Percentiles rank a stretch among this genome's conserved stretches.
Evolutionary conservation across 2,113 vertebrate species (phyloP).

Genomic region (Halichoeres trimaculatus): DNA sequence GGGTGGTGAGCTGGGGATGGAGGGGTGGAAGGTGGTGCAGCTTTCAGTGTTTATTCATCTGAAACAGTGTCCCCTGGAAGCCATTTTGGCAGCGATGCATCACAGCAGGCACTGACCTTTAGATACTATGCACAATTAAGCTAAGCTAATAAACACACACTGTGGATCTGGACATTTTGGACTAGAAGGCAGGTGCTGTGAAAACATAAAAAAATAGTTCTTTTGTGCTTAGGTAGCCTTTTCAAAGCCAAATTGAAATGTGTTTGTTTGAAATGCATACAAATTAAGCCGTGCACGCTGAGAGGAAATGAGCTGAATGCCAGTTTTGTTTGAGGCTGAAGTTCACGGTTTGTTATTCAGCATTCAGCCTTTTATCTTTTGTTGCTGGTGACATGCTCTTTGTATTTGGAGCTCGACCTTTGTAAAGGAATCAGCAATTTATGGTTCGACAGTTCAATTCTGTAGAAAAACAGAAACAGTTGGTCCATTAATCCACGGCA

Average conservation of each 20-base stretch:
- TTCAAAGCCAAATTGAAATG: conserved; percentile 50
- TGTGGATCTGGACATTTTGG: conserved; percentile 36
- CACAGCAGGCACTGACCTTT: conserved; percentile 76
- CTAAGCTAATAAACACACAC: conserved; percentile 73
- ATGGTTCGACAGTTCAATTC: neutral
- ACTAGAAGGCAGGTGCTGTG: conserved; percentile 57
- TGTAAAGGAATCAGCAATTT: conserved; percentile 6
- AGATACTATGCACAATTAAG: conserved; percentile 74
- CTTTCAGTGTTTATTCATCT: conserved; percentile 73
- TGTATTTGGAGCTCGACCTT: neutral
- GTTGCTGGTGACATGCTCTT: neutral
- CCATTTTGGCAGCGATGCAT: conserved; percentile 70
- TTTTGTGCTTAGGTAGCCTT: conserved; percentile 53
- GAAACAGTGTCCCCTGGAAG: conserved; percentile 70
- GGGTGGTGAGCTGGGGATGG: conserved; percentile 48
- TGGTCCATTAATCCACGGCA: neutral
- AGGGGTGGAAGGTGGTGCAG: conserved; percentile 46
- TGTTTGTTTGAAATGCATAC: conserved; percentile 26
- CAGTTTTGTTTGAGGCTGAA: conserved; percentile 25
- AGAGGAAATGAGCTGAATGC: conserved; percentile 33
- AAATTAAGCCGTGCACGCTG: neutral
- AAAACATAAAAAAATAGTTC: conserved; percentile 20
- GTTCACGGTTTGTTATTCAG: conserved; percentile 22
- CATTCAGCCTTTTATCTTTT: conserved; percentile 12
- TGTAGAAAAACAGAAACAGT: neutral